Percentiles rank a stretch among this genome's conserved stretches.
Evolutionary conservation across 2,888 invertebrate genomes (phyloP).

Genomic region (Ectropis crepuscularia): DNA sequence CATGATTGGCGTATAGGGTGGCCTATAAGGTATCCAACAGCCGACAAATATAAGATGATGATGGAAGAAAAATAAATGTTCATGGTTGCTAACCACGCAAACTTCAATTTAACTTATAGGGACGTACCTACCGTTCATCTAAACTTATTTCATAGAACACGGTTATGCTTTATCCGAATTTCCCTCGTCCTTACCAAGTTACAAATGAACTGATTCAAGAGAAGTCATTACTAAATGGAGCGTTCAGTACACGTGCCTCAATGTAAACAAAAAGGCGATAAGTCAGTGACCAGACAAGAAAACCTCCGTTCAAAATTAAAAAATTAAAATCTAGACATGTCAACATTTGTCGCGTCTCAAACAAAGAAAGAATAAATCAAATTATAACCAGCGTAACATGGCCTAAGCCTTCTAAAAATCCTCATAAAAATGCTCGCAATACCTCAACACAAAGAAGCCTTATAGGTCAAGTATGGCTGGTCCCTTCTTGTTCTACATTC

Average conservation of each 20-base stretch:
- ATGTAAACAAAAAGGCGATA: slow-evolving; percentile 46
- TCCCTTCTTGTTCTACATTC: slow-evolving; percentile 61
- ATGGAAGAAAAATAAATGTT: no score
- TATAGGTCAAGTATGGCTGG: slow-evolving; percentile 55
- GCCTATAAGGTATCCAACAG: no score
- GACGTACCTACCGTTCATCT: no score
- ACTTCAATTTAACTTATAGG: no score
- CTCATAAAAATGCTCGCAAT: slow-evolving; percentile 49
- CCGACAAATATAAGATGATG: no score
- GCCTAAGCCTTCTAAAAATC: slow-evolving; percentile 53
- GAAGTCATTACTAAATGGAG: no score
- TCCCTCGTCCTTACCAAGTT: no score
- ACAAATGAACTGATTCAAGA: no score
- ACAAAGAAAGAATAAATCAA: slow-evolving; percentile 83
- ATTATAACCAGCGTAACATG: slow-evolving; percentile 51
- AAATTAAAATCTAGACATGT: slow-evolving; percentile 65
- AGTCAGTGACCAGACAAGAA: slow-evolving; percentile 51
- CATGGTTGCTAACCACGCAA: no score
- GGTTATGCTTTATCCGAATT: no score
- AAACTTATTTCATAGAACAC: no score
- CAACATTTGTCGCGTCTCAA: slow-evolving; percentile 76
- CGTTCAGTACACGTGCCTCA: slow-evolving; percentile 7
- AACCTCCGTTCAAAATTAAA: slow-evolving; percentile 53
- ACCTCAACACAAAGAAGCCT: slow-evolving; percentile 67
- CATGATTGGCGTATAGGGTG: no score